Conservation (phyloP, 2,113 vertebrate species). For the Polyodon spathula region DNA sequence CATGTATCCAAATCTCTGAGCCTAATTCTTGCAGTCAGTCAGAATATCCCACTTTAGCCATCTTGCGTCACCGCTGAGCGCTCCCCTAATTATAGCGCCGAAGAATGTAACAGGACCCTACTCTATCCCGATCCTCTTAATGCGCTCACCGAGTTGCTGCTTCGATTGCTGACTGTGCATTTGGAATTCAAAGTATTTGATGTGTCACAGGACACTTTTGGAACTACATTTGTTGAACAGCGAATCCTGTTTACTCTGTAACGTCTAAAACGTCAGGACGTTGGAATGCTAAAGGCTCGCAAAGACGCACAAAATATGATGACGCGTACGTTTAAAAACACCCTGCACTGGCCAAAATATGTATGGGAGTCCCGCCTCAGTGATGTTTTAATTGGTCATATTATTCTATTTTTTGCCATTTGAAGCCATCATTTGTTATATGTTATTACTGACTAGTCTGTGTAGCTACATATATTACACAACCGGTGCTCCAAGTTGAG, state of each 20-base stretch:
- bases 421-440: neutral
- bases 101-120: constrained; percentile 35
- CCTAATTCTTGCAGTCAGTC: constrained; percentile 29
- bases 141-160: constrained; percentile 2
- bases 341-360: neutral
- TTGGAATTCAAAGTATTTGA: neutral
- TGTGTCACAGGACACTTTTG: constrained; percentile 1
- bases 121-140: constrained; percentile 8
- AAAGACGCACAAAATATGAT: neutral
- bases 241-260: neutral
- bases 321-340: constrained; percentile 2
- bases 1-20: constrained; percentile 38
- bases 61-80: constrained; percentile 45
- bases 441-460: too few species aligned
- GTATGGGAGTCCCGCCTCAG: constrained; percentile 28
- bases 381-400: constrained; percentile 14
- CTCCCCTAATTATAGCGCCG: constrained; percentile 54
- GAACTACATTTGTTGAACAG: neutral
- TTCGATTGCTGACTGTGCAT: neutral
- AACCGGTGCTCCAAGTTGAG: too few species aligned
- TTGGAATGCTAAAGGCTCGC: neutral
- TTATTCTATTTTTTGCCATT: constrained; percentile 5
- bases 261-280: neutral
- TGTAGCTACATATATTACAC: too few species aligned
- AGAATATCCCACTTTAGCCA: constrained; percentile 30